phyloP scores from a whole-genome alignment of 2,888 invertebrate genomes.

The Glyphotaelius pellucidus region DNA sequence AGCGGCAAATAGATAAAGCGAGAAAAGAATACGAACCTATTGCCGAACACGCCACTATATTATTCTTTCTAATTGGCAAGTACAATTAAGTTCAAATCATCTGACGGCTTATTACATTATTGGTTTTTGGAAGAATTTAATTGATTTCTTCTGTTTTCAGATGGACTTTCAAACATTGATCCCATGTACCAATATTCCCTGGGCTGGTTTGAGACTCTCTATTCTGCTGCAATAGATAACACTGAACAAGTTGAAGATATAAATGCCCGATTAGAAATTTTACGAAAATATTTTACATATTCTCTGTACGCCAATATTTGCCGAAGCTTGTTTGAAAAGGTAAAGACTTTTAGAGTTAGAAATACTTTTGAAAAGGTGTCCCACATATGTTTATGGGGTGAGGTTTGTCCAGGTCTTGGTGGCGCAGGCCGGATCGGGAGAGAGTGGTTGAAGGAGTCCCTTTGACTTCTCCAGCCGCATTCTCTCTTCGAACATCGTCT shows the following conservation, averaged over 20 bases:
- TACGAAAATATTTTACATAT: slow-evolving; percentile 90
- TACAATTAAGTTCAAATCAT: neutral
- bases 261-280: slow-evolving; percentile 82
- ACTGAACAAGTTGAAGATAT: slow-evolving; percentile 92
- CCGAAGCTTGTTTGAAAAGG: slow-evolving; percentile 95
- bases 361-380: too few species aligned
- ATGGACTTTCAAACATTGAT: slow-evolving; percentile 92
- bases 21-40: slow-evolving; percentile 93
- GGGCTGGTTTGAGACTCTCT: slow-evolving; percentile 95
- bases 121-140: too few species aligned
- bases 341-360: slow-evolving; percentile 68
- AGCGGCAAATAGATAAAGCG: slow-evolving; percentile 91
- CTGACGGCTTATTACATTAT: neutral
- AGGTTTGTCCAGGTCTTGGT: too few species aligned
- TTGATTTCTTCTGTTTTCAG: slow-evolving; percentile 71
- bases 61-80: slow-evolving; percentile 93
- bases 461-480: too few species aligned
- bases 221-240: slow-evolving; percentile 90
- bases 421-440: too few species aligned
- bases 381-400: too few species aligned
- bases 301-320: slow-evolving; percentile 94
- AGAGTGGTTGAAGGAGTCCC: too few species aligned
- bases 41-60: slow-evolving; percentile 90
- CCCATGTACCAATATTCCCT: slow-evolving; percentile 99
- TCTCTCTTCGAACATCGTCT: too few species aligned